phyloP scores from a whole-genome alignment of 2,797 vertebrate species.

The Morus bassanus region DNA sequence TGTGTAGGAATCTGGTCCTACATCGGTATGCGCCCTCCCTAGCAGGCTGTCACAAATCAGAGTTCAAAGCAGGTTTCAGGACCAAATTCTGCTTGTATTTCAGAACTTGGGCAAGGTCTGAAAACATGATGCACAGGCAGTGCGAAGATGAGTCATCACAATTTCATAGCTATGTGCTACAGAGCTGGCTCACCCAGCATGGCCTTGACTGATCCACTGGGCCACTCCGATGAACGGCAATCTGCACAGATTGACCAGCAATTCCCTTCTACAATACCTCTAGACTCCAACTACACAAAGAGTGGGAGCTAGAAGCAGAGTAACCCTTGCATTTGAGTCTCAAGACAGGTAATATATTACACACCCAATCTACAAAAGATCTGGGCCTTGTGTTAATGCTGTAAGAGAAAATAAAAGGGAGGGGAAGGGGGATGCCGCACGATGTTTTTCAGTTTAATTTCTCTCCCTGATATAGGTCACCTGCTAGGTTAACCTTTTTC shows the following conservation, averaged over 20 bases:
- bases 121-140: not conserved
- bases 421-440: not conserved
- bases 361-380: not conserved
- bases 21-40: not conserved
- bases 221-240: not conserved
- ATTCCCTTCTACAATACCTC: not conserved
- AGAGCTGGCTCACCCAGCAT: not conserved
- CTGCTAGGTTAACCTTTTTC: not conserved
- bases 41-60: not conserved
- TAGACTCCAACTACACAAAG: not conserved
- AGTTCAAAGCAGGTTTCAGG: not conserved
- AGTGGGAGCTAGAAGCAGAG: not conserved
- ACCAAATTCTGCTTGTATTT: not conserved
- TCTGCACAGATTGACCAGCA: not conserved
- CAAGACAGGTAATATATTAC: not conserved
- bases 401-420: constrained; percentile 17
- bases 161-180: not conserved
- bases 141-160: not conserved
- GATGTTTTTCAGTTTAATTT: not conserved
- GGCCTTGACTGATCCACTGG: not conserved
- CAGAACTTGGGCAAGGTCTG: not conserved
- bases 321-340: not conserved
- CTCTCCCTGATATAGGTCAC: not conserved
- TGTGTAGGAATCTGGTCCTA: not conserved
- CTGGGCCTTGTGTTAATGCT: not conserved